Evolutionary conservation across 2,888 invertebrate species (phyloP).

Genomic region (Dendrolimus pini): DNA sequence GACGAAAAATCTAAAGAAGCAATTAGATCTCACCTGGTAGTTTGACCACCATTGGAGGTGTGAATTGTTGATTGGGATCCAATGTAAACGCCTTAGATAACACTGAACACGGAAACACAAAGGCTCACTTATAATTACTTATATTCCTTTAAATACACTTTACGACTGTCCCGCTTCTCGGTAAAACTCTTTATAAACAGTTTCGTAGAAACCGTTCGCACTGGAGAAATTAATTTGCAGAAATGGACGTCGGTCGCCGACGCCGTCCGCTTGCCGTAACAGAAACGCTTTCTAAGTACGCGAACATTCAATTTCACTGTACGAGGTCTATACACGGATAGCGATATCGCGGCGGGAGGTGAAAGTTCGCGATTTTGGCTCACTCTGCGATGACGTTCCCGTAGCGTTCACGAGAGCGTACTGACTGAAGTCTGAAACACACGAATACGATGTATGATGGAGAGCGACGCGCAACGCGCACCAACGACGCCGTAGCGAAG

Average conservation of each 20-base stretch:
- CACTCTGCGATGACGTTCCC: constrained; percentile 40
- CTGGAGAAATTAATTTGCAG: constrained; percentile 73
- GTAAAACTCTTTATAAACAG: constrained; percentile 72
- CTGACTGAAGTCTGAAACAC: constrained; percentile 34
- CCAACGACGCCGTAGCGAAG: constrained; percentile 8
- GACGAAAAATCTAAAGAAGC: background rate
- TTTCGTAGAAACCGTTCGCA: constrained; percentile 67
- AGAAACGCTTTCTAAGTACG: constrained; percentile 62
- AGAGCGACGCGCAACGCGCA: constrained; percentile 7
- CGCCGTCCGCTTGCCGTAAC: constrained; percentile 49
- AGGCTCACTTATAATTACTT: constrained; percentile 64
- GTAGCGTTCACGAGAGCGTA: constrained; percentile 47
- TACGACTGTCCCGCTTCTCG: constrained; percentile 66
- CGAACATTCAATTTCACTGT: constrained; percentile 71
- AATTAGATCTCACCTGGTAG: constrained; percentile 59
- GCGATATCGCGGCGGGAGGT: constrained; percentile 64
- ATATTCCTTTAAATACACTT: constrained; percentile 74
- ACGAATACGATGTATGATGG: constrained; percentile 21
- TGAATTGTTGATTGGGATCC: constrained; percentile 66
- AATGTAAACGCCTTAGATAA: constrained; percentile 64
- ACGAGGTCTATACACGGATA: constrained; percentile 62
- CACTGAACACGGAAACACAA: constrained; percentile 68
- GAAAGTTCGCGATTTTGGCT: constrained; percentile 59
- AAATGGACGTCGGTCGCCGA: constrained; percentile 47
- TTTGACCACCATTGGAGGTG: constrained; percentile 75